These are phyloP conservation scores for Meteorus colon DNA, from an alignment of 2,888 invertebrate species.

Conservation along the genomic window DNA sequence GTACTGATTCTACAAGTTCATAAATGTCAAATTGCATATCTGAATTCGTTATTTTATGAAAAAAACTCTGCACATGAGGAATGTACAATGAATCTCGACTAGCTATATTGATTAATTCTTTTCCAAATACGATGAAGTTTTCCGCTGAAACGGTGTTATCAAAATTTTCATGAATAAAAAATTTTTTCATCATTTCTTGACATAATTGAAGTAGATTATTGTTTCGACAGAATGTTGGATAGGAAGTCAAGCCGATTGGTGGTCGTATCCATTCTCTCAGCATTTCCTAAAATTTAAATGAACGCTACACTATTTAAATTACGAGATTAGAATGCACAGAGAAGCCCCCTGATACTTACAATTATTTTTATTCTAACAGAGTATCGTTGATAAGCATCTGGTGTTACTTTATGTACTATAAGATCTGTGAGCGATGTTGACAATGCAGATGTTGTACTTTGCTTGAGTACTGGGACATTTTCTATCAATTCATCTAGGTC, in stretches of 20 bases:
- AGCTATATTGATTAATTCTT: slow-evolving; percentile 53
- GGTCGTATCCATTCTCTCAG: slow-evolving; percentile 62
- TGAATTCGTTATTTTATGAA: slow-evolving; percentile 56
- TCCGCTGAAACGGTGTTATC: slow-evolving; percentile 49
- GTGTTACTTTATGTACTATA: slow-evolving; percentile 62
- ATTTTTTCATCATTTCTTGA: slow-evolving; percentile 55
- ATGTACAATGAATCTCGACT: slow-evolving; percentile 49
- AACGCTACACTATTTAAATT: slow-evolving; percentile 7
- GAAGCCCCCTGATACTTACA: slow-evolving; percentile 55
- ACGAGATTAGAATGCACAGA: not conserved
- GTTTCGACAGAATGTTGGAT: slow-evolving; percentile 53
- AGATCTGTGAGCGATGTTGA: slow-evolving; percentile 58
- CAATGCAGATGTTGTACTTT: slow-evolving; percentile 53
- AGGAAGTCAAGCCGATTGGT: slow-evolving; percentile 47
- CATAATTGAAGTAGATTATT: slow-evolving; percentile 54
- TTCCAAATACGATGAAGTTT: slow-evolving; percentile 54
- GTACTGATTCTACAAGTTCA: slow-evolving; percentile 51
- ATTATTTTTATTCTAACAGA: slow-evolving; percentile 62
- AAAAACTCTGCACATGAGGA: slow-evolving; percentile 51
- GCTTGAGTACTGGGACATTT: slow-evolving; percentile 55
- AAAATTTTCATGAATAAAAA: slow-evolving; percentile 54
- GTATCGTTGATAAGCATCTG: slow-evolving; percentile 64
- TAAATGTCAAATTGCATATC: slow-evolving; percentile 54
- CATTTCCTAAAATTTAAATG: slow-evolving; percentile 56
- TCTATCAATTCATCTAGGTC: slow-evolving; percentile 49